A percentile compares a stretch with the other conserved stretches of the same genome.
phyloP scores from a whole-genome alignment of 2,888 invertebrate genomes.

The Euplexia lucipara region DNA sequence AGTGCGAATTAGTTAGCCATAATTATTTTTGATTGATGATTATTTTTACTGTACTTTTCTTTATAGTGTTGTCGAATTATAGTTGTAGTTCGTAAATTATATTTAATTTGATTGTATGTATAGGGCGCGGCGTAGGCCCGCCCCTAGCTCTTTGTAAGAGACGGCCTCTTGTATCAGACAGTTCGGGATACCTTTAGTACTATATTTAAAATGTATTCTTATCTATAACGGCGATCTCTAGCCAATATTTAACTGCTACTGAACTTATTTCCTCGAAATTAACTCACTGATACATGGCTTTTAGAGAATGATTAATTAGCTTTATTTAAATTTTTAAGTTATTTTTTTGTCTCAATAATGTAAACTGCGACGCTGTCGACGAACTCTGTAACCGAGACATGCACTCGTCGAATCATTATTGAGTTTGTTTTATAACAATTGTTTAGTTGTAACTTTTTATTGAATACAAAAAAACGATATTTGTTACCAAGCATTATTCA shows the following conservation, averaged over 20 bases:
- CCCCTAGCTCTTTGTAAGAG: slow-evolving; percentile 64
- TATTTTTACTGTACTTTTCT: slow-evolving; percentile 81
- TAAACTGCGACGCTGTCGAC: slow-evolving; percentile 64
- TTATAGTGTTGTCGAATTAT: slow-evolving; percentile 85
- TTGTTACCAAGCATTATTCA: slow-evolving; percentile 91
- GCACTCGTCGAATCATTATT: slow-evolving; percentile 78
- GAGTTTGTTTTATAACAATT: slow-evolving; percentile 85
- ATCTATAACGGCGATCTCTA: slow-evolving; percentile 69
- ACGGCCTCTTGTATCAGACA: slow-evolving; percentile 80
- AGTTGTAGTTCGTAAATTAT: slow-evolving; percentile 85
- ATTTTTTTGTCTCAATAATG: slow-evolving; percentile 81
- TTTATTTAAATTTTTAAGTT: slow-evolving; percentile 89
- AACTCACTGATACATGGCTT: slow-evolving; percentile 83
- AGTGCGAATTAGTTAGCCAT: slow-evolving; percentile 87
- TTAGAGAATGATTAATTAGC: slow-evolving; percentile 85
- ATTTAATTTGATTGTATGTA: slow-evolving; percentile 74
- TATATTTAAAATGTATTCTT: slow-evolving; percentile 68
- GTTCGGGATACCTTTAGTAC: slow-evolving; percentile 71
- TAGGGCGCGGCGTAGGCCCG: slow-evolving; percentile 55
- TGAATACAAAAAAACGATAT: slow-evolving; percentile 89
- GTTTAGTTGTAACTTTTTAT: slow-evolving; percentile 88
- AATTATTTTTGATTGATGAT: slow-evolving; percentile 83
- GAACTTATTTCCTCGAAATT: slow-evolving; percentile 74
- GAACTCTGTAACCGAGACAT: slow-evolving; percentile 62
- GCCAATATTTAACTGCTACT: slow-evolving; percentile 66